These are phyloP conservation scores for Trilocha varians DNA, from an alignment of 2,888 invertebrate genomes.

Conservation along the genomic window DNA sequence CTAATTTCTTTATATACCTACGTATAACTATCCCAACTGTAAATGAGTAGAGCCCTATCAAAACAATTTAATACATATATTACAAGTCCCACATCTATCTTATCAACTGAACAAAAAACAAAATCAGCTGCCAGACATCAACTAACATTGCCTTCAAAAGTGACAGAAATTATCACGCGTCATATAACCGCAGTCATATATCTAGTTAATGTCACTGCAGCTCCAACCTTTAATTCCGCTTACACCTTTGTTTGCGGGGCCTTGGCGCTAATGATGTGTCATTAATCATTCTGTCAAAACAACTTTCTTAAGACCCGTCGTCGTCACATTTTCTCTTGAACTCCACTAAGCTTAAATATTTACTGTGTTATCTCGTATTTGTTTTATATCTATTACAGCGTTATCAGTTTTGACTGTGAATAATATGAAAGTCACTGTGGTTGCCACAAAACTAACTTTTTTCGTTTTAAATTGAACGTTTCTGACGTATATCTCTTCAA, in stretches of 20 bases:
- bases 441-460: not conserved
- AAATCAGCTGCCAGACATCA: conserved; percentile 3
- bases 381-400: conserved; percentile 1
- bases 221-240: not conserved
- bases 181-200: not conserved
- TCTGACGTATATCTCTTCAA: too few relatives aligned
- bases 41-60: too few relatives aligned
- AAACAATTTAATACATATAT: too few relatives aligned
- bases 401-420: not conserved
- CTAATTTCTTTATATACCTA: conserved; percentile 6
- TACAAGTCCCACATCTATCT: too few relatives aligned
- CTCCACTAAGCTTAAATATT: conserved; percentile 6
- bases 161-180: conserved; percentile 8
- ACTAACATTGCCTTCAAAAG: conserved; percentile 10
- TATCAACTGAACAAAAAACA: too few relatives aligned
- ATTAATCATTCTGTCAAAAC: conserved; percentile 46
- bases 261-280: conserved; percentile 40
- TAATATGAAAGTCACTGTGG: not conserved
- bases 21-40: too few relatives aligned
- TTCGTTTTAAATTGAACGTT: too few relatives aligned
- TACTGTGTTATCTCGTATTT: not conserved
- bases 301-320: conserved; percentile 26
- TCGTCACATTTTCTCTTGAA: conserved; percentile 14
- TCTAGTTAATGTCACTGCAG: not conserved
- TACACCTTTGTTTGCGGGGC: conserved; percentile 33